phyloP scores from a whole-genome alignment of 2,113 vertebrate species.

The Propithecus coquereli region DNA sequence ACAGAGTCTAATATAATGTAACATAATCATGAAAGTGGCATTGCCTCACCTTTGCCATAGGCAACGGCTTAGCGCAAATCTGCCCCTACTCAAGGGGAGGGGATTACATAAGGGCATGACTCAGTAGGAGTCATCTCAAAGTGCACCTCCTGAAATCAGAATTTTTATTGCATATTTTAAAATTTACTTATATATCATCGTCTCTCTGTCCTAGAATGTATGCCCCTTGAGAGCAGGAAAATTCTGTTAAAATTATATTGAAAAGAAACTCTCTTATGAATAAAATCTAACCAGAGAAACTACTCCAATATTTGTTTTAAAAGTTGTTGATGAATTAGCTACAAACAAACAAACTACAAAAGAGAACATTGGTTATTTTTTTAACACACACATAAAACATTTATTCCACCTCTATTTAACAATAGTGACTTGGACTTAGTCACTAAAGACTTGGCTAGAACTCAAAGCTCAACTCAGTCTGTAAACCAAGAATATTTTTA shows the following conservation, averaged over 20 bases:
- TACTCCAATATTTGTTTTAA: background rate
- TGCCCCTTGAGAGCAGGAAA: background rate
- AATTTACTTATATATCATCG: background rate
- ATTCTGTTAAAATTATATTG: background rate
- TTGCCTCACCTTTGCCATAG: background rate
- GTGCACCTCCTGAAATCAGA: background rate
- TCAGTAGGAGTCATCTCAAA: background rate
- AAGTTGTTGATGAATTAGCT: background rate
- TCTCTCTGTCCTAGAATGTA: background rate
- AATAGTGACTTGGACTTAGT: background rate
- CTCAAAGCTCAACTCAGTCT: background rate
- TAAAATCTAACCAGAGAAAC: constrained; percentile 17
- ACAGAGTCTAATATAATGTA: background rate
- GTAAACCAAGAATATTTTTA: constrained; percentile 19
- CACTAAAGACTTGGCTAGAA: background rate
- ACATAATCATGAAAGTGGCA: background rate
- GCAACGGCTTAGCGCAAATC: background rate
- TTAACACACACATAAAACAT: background rate
- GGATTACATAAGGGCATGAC: background rate
- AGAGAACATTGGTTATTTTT: background rate
- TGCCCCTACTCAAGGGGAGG: background rate
- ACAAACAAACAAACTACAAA: background rate
- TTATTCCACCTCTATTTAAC: background rate
- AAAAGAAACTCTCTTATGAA: background rate
- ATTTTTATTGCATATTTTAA: background rate